Conservation (phyloP, 2,888 invertebrate genomes). For the Pantelozetes paolii region DNA sequence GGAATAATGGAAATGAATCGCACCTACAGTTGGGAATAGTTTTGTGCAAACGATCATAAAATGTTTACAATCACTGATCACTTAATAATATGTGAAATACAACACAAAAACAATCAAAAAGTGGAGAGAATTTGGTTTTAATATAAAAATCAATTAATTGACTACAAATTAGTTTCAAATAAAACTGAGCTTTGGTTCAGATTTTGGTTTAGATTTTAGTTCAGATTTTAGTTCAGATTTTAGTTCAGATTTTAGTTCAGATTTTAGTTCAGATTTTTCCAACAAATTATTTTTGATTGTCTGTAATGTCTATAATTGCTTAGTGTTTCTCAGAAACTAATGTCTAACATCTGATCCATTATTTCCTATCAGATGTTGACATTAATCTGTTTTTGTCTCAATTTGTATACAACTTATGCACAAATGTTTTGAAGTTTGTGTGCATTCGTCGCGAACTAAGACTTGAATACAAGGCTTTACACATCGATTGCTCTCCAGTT, state of each 20-base stretch:
- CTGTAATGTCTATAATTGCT: too few species aligned
- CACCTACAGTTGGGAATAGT: constrained; percentile 31
- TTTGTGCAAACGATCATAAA: constrained; percentile 30
- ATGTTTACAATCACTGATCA: constrained; percentile 30
- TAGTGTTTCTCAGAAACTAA: too few species aligned
- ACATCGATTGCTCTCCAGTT: background rate
- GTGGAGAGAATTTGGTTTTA: background rate
- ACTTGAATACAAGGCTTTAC: background rate
- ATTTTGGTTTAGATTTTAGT: background rate
- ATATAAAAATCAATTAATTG: constrained; percentile 16
- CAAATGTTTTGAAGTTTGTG: too few species aligned
- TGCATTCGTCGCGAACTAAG: background rate
- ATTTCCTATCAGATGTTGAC: background rate
- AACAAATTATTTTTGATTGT: too few species aligned
- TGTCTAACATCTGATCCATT: background rate
- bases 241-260: too few species aligned
- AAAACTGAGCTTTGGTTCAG: background rate
- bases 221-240: too few species aligned
- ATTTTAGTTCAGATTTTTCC: too few species aligned
- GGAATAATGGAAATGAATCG: constrained; percentile 34
- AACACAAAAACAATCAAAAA: background rate
- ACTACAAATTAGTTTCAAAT: background rate
- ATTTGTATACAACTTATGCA: background rate
- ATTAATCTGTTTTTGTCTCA: background rate
- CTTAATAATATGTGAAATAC: constrained; percentile 28